These are phyloP conservation scores for Apotomis betuletana DNA, from an alignment of 2,888 invertebrate genomes.

Conservation along the genomic window DNA sequence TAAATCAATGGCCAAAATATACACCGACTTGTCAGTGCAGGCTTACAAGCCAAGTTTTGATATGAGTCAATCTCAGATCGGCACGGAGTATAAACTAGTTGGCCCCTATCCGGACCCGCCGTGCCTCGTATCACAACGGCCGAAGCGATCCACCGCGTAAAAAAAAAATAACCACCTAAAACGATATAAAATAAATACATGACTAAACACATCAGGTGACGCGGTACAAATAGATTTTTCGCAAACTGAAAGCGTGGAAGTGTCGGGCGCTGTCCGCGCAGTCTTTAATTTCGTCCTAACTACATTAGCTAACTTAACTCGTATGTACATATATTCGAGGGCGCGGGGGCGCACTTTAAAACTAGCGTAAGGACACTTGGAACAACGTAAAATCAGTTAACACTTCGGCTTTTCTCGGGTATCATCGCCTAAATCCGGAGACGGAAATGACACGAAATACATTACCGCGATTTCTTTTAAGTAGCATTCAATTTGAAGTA, in stretches of 20 bases:
- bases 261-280: constrained; percentile 31
- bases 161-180: constrained; percentile 51
- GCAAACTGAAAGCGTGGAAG: constrained; percentile 43
- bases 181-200: constrained; percentile 59
- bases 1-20: constrained; percentile 25
- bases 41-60: constrained; percentile 4
- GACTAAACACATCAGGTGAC: constrained; percentile 55
- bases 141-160: constrained; percentile 48
- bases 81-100: constrained; percentile 25
- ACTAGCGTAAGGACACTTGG: constrained; percentile 80
- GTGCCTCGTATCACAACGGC: constrained; percentile 46
- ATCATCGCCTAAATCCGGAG: no score
- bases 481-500: no score
- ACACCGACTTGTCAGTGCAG: neutral
- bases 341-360: constrained; percentile 49
- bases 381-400: no score
- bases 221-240: constrained; percentile 49
- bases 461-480: no score
- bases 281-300: constrained; percentile 51
- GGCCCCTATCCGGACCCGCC: constrained; percentile 35
- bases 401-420: no score
- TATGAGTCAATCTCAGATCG: constrained; percentile 27
- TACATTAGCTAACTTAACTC: constrained; percentile 57
- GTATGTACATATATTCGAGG: constrained; percentile 64
- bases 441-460: no score